phyloP scores from a whole-genome alignment of 2,113 vertebrate genomes.

The Vanacampus margaritifer region DNA sequence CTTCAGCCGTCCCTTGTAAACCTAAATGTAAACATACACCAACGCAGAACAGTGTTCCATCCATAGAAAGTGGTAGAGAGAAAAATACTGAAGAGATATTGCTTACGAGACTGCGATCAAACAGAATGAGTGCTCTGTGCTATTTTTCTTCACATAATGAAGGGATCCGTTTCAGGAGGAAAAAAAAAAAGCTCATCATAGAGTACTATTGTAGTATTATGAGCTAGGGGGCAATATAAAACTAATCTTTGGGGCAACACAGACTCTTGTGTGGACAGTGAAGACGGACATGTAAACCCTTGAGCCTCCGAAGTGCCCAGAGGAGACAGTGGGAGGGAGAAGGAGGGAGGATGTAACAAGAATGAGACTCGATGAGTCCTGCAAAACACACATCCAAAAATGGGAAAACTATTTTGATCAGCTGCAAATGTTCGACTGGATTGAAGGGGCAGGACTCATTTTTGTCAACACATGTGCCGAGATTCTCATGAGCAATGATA shows the following conservation, averaged over 20 bases:
- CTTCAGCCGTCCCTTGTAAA: slow-evolving; percentile 38
- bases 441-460: slow-evolving; percentile 12
- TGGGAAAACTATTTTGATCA: slow-evolving; percentile 80
- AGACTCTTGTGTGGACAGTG: slow-evolving; percentile 29
- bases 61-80: background rate
- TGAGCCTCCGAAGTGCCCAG: slow-evolving; percentile 44
- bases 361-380: slow-evolving; percentile 61
- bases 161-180: too few species aligned
- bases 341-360: slow-evolving; percentile 22
- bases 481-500: slow-evolving; percentile 4
- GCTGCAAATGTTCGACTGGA: slow-evolving; percentile 41
- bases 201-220: background rate
- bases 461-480: slow-evolving; percentile 15
- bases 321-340: background rate
- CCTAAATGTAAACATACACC: slow-evolving; percentile 54
- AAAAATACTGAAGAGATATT: background rate
- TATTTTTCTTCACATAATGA: too few species aligned
- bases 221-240: slow-evolving; percentile 21
- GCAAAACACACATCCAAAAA: slow-evolving; percentile 74
- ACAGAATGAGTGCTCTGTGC: background rate
- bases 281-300: slow-evolving; percentile 59
- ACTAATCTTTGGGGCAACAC: slow-evolving; percentile 27
- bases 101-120: slow-evolving; percentile 8
- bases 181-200: too few species aligned
- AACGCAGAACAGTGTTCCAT: slow-evolving; percentile 17